These are phyloP conservation scores for Ctenicera cuprea DNA, from an alignment of 2,888 invertebrate genomes.

Conservation along the genomic window DNA sequence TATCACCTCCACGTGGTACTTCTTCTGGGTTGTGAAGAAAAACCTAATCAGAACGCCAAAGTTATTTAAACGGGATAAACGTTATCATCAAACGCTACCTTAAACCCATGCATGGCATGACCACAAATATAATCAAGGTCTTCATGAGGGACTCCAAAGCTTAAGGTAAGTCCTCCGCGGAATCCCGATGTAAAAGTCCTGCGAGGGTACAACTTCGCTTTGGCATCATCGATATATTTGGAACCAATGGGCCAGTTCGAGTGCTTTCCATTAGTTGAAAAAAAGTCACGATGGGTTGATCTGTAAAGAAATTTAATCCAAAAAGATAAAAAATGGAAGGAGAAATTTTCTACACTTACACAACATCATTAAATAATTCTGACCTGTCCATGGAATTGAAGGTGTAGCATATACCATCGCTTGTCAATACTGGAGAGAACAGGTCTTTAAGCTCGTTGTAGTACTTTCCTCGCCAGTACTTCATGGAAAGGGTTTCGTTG, in stretches of 20 bases:
- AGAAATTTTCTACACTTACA: constrained; percentile 68
- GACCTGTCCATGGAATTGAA: constrained; percentile 81
- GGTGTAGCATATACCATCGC: constrained; percentile 84
- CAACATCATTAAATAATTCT: constrained; percentile 77
- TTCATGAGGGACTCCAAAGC: constrained; percentile 76
- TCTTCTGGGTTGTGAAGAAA: constrained; percentile 82
- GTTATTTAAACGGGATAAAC: neutral
- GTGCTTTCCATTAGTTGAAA: neutral
- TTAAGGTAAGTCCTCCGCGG: constrained; percentile 79
- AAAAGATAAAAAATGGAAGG: neutral
- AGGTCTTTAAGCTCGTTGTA: constrained; percentile 70
- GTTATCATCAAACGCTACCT: constrained; percentile 62
- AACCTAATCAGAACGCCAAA: constrained; percentile 70
- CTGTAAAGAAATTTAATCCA: too few species aligned
- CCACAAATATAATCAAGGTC: constrained; percentile 82
- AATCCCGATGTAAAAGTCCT: constrained; percentile 81
- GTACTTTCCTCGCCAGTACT: constrained; percentile 2
- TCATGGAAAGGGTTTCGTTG: neutral
- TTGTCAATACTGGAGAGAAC: constrained; percentile 81
- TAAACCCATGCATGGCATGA: constrained; percentile 42
- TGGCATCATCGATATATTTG: constrained; percentile 48
- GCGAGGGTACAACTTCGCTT: constrained; percentile 79
- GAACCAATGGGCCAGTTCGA: constrained; percentile 7
- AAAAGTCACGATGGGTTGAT: neutral
- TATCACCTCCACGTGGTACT: constrained; percentile 79